Evolutionary conservation across 1,140 invertebrate genomes (phyloP), one percentile per base, ranked within the genome.

Genomic region (Drosophila subpulchrella): DNA sequence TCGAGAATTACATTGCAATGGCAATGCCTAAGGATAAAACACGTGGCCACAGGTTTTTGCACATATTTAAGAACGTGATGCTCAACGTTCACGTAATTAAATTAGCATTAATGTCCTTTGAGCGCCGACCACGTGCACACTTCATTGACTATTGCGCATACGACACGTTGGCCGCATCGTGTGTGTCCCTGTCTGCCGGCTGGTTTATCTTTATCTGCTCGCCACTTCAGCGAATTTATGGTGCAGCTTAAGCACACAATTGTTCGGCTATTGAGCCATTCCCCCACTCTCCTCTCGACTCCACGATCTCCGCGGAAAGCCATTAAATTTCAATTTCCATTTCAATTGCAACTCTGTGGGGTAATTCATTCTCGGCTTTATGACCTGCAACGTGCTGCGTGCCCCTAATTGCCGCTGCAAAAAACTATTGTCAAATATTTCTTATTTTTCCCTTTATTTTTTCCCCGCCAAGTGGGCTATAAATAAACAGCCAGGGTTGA

Each of bases 91-190:
- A 78, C 65, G 66, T 75, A 82, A 82, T 84, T 78, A 82, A 75
- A 86, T 88, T 83, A 82, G 83, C 78, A 70, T 84, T 79, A 82
- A 79, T 76, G 44, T 46, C 20, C 42, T 27, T 56, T 17, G 4
- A 44, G 42, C 42, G 10, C 15, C 41, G 42, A 62, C 65, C 41
- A 60, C 42, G 65, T 24, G 57, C 56, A 13, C 51, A 61, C 79
- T 88, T 76, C 79, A 80, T 88, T 65, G 79, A 83, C 51, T 67
- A 89, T 83, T 72, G 63, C 71, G 79, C 72, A 88, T 80, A 70
- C 76, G 84, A 62, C 76, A 58, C 56, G 80, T 67, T 79, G 48
- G 8, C 53, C 34, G 8, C 46, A 12, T 12, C 44, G 24, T 20
- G 34, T 58, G 50, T 30, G 32, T 24, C 10, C 12, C 11, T 27